Base-by-base conservation (phyloP, 1,140 invertebrate species). In the Oscheius sp. region DNA sequence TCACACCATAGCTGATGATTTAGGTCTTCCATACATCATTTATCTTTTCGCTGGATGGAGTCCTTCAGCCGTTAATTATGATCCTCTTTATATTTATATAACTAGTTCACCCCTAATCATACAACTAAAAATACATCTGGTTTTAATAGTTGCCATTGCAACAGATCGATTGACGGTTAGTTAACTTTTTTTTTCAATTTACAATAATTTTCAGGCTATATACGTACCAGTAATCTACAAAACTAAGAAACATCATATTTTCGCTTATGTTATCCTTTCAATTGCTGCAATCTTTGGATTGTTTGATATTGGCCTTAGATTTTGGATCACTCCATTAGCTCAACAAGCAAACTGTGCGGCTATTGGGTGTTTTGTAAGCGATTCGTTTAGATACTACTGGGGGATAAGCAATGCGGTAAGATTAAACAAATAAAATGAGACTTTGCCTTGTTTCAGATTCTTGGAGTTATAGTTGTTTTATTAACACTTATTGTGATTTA, bases 291-390 rank as follows among this genome's bases (percentile, higher is more conserved):
- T 45, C 29, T 23, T 61, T 3, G 68, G 46, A 1, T 4, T 61
- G 0, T 61, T 63, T 1, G 68, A 70, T 49, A 45, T 58, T 26
- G 52, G 52, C 28, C 26, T 70, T 1, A 34, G 42, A 3, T 70
- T 55, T 28, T 34, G 28, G 15, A 38, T 36, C 20, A 61, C 35
- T 1, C 29, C 32, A 20, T 34, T 70, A n/a, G 31, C 38, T 20
- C 29, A 63, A 32, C 31, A 62, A 35, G 35, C 52, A 36, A 70
- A 70, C 20, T 70, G 68, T 49, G 35, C 46, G 34, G 38, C 68
- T 23, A 61, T 70, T 49, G 68, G 68, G 29, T 70, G 68, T 26
- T 61, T 62, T 45, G 58, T 62, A 10, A 62, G 68, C 36, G 58
- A 61, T 32, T 3, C 29, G 26, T 70, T 70, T 18, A 10, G 36